These are phyloP conservation scores for Drosophila gaucha DNA, from an alignment of 2,888 invertebrate species.

Conservation along the genomic window DNA sequence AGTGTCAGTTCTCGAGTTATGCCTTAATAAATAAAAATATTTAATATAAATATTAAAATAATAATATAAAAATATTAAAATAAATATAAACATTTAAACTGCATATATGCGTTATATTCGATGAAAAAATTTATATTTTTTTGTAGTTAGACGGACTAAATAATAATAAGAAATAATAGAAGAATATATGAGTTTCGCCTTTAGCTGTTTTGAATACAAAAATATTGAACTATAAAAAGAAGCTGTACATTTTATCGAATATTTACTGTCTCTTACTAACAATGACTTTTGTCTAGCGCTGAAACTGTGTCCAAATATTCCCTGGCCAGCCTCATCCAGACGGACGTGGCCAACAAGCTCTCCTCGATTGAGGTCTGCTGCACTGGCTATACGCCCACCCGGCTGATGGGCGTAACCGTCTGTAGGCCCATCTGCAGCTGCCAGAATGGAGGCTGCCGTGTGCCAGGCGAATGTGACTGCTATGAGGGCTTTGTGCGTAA, in stretches of 20 bases:
- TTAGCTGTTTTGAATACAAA: no score
- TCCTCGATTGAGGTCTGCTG: constrained; percentile 89
- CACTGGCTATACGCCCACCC: constrained; percentile 86
- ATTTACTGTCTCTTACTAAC: not conserved
- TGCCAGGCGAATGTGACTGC: constrained; percentile 80
- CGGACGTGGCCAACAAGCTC: constrained; percentile 85
- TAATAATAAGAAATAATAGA: no score
- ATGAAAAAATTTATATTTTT: no score
- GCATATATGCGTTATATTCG: no score
- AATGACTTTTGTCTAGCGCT: constrained; percentile 49
- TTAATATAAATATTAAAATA: no score
- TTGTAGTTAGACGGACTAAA: no score
- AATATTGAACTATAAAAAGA: no score
- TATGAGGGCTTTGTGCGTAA: constrained; percentile 81
- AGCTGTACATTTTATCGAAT: not conserved
- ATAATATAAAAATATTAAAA: no score
- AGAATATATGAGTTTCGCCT: no score
- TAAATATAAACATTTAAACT: no score
- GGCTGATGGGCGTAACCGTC: constrained; percentile 56
- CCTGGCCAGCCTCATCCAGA: constrained; percentile 62
- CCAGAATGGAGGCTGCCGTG: constrained; percentile 78
- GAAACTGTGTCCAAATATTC: constrained; percentile 76
- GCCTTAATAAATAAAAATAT: no score
- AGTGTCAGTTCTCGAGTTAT: no score
- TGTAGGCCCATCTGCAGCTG: constrained; percentile 80